Evolutionary conservation across 2,113 vertebrate species (phyloP), one percentile per base, ranked within the genome.

Genomic region (Sisor rabdophorus): DNA sequence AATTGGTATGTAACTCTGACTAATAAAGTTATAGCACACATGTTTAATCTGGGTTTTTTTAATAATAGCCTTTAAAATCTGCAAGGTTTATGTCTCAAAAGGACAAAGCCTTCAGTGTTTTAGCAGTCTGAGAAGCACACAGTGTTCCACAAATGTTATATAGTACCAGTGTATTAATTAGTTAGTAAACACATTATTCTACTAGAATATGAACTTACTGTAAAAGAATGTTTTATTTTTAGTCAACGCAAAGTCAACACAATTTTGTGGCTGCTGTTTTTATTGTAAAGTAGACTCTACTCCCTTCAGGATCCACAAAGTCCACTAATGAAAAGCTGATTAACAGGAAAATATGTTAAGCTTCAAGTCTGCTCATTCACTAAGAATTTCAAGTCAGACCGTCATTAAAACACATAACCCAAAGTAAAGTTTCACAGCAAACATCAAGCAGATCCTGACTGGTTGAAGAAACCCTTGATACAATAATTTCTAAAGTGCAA

Each of bases 321-420:
- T 68, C 59, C 19, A 53, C 61, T 73, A 30, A 68, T n/a, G 53
- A 76, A 74, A 72, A 50, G 11, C 24, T 53, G 44, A 2, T 60
- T 11, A 65, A n/a, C 44, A 36, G 64, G 28, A 52, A 71, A 75
- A 76, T 80, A 86, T 86, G 86, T 88, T 69, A 73, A 26, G 84
- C 82, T 87, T 92, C 92, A 81, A 89, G 88, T 91, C 86, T 82
- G 86, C 82, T 88, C 89, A 77, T 88, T 90, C 88, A 19, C 4
- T 7, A 10, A 7, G 90, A 91, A 87, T 92, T 91, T 91, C 63
- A 80, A 89, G 82, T 79, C 88, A 89, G 75, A 89, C 85, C 84
- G 54, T 93, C 92, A 93, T 92, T 85, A 84, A 87, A 84, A 90
- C 89, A 84, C 80, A 82, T 75, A 84, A 77, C 17, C 53, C 36